Base-by-base conservation (phyloP, 2,888 invertebrate species). In the Eristalinus aeneus region DNA sequence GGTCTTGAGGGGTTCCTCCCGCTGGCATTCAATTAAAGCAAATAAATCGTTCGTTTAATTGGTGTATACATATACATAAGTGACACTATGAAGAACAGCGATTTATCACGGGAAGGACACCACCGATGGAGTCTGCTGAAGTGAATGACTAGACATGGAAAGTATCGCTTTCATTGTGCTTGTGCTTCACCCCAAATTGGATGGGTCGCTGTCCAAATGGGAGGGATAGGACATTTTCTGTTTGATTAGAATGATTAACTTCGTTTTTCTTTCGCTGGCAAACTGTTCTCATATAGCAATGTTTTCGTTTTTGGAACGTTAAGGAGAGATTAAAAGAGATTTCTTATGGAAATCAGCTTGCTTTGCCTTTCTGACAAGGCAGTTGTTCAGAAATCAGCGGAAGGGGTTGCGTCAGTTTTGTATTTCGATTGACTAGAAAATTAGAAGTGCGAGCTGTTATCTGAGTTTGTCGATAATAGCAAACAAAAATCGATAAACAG, bases 31-130 rank as follows among this genome's bases (percentile, higher is more conserved):
- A 84, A 84, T 79, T 84, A 67, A 67, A 75, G 65, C 65, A 79
- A 74, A 75, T 84, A 84, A 84, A 84, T 75, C 79, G 79, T 39
- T 75, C 34, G 27, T 72, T 76, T 82, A 82, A 76, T 82, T 76
- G 71, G 53, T 53, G 31, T 54, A 67, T 53, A 58, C 56, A 31
- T 34, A 69, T 27, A 75, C 61, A 68, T 56, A 75, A 78, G 65
- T 64, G 60, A 78, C 46, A 31, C 34, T 58, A 60, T 58, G 58
- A 20, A 10, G 54, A 12, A 53, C 58, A 32, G 36, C 73, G 53
- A 74, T 71, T 75, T 65, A 65, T 81, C 53, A 65, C 20, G 27
- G 8, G 16, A 16, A n/a, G 46, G 46, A 46, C 46, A 46, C 12
- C 39, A 12, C 27, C 27, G 27, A 27, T 27, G 27, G 46, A 16